A percentile compares a stretch with the other conserved stretches of the same genome.
These are phyloP conservation scores for Conger conger DNA, from an alignment of 2,113 vertebrate species.

Conservation along the genomic window DNA sequence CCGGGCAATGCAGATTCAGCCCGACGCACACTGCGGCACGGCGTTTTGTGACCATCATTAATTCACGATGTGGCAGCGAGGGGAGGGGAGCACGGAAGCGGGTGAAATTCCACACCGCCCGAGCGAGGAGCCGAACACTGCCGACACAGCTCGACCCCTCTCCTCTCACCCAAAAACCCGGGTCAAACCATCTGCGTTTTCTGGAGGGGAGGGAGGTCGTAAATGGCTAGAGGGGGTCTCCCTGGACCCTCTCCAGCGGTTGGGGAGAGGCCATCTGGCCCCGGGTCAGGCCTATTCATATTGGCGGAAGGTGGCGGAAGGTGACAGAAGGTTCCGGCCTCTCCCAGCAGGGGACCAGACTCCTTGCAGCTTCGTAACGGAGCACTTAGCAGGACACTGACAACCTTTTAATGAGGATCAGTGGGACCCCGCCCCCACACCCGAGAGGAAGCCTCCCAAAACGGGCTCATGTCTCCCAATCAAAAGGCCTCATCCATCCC, in stretches of 20 bases:
- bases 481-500: neutral
- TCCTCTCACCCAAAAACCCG: neutral
- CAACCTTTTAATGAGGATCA: conserved; percentile 14
- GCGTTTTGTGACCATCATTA: conserved; percentile 3
- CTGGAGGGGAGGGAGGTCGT: neutral
- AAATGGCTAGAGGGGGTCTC: neutral
- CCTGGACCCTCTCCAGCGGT: neutral
- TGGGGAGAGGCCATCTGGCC: neutral
- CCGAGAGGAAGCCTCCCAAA: neutral
- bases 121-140: neutral
- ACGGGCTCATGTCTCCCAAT: neutral
- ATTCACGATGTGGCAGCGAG: conserved; percentile 4
- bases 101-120: conserved; percentile 11
- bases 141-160: neutral
- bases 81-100: neutral
- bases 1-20: neutral
- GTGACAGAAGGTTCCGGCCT: conserved; percentile 9
- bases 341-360: neutral
- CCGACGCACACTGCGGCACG: too few species aligned
- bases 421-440: neutral
- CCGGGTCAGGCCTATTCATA: neutral
- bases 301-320: neutral
- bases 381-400: neutral
- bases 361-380: neutral
- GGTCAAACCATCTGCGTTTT: neutral